A percentile compares a stretch with the other conserved stretches of the same genome.
Evolutionary conservation across 2,797 vertebrate species (phyloP).

Genomic region (Acanthornis magna): DNA sequence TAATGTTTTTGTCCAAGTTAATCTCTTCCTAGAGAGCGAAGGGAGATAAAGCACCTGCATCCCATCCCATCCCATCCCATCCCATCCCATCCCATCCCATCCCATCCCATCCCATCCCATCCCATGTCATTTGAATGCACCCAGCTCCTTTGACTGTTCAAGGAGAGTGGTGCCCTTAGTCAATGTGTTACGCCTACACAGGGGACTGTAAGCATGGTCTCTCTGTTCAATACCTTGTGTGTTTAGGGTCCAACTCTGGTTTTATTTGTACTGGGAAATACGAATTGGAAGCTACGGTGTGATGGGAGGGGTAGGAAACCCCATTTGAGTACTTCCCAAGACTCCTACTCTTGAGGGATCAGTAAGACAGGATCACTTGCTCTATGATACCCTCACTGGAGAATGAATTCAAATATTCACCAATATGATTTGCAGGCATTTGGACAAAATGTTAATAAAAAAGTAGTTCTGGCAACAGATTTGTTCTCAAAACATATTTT

Average conservation of each 20-base stretch:
- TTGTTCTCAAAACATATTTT: not conserved
- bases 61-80: not conserved
- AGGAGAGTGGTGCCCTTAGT: not conserved
- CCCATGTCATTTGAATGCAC: not conserved
- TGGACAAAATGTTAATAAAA: not conserved
- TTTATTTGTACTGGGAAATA: not conserved
- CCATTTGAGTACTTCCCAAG: not conserved
- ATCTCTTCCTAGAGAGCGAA: not conserved
- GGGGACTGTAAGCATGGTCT: not conserved
- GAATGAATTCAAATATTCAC: not conserved
- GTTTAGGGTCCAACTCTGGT: not conserved
- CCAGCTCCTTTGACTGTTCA: not conserved
- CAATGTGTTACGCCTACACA: not conserved
- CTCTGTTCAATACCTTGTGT: not conserved
- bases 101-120: not conserved
- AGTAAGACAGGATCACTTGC: not conserved
- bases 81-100: not conserved
- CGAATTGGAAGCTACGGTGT: not conserved
- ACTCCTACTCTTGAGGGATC: not conserved
- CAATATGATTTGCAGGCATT: not conserved
- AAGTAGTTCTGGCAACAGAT: not conserved
- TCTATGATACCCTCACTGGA: not conserved
- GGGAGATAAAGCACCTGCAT: not conserved
- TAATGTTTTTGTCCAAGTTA: not conserved
- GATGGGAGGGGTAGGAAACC: not conserved